phyloP scores from a whole-genome alignment of 1,140 invertebrate genomes.

The Myzus persicae region DNA sequence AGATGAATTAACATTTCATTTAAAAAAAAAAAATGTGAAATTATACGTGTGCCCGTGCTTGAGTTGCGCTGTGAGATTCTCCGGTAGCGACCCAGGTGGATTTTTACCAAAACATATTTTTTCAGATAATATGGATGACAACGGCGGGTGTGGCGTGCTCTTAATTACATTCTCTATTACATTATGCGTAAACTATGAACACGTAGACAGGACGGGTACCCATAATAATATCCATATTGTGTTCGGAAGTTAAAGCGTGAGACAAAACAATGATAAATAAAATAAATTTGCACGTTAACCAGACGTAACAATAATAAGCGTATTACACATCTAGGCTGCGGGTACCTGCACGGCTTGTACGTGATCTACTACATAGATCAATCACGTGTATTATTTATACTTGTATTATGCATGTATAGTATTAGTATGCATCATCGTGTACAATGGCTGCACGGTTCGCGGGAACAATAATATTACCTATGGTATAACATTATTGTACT shows the following conservation, averaged over 20 bases:
- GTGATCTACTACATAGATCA: slow-evolving; percentile 6
- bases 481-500: neutral
- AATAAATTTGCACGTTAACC: neutral
- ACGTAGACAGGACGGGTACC: neutral
- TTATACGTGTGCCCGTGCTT: too few species aligned
- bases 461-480: neutral
- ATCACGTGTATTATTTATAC: neutral
- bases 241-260: neutral
- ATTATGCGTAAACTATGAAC: too few species aligned
- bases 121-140: too few species aligned
- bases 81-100: too few species aligned
- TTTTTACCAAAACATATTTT: too few species aligned
- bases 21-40: too few species aligned
- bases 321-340: neutral
- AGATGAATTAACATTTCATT: too few species aligned
- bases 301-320: neutral
- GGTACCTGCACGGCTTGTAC: neutral
- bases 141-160: too few species aligned
- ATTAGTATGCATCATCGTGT: neutral
- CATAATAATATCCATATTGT: neutral
- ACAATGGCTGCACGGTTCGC: neutral
- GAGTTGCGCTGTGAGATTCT: too few species aligned
- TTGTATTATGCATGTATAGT: neutral
- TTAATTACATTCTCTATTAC: too few species aligned
- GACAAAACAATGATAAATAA: neutral